phyloP scores from a whole-genome alignment of 1,140 invertebrate species.

The Metaphire vulgaris region DNA sequence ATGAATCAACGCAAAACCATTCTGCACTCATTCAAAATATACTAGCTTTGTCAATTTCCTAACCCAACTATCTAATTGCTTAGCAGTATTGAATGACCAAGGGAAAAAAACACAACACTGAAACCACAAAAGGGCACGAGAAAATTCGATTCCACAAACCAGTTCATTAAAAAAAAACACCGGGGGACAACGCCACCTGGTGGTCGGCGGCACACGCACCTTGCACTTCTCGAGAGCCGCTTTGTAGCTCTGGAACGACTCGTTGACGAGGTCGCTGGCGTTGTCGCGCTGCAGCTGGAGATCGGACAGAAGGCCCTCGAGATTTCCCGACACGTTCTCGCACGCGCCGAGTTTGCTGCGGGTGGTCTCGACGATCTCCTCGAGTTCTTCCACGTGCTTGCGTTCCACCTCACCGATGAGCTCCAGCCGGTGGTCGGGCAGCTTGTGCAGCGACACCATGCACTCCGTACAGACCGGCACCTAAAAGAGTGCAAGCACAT shows the following conservation, averaged over 20 bases:
- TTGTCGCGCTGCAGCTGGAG: conserved; percentile 75
- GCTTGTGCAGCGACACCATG: conserved; percentile 68
- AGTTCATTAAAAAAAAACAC: too few relatives aligned
- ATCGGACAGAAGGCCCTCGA: conserved; percentile 73
- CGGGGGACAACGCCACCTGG: too few relatives aligned
- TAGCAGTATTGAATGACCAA: background rate
- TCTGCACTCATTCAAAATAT: background rate
- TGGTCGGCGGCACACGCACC: too few relatives aligned
- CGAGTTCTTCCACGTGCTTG: conserved; percentile 67
- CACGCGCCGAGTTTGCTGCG: conserved; percentile 67
- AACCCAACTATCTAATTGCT: background rate
- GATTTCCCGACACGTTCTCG: conserved; percentile 63
- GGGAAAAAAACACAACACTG: background rate
- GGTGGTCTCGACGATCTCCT: conserved; percentile 62
- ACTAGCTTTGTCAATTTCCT: background rate
- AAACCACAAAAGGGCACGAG: background rate
- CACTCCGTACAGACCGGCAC: conserved; percentile 72
- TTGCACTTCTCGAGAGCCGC: conserved; percentile 69
- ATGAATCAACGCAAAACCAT: too few relatives aligned
- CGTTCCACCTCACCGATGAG: conserved; percentile 66
- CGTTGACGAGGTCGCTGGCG: conserved; percentile 74
- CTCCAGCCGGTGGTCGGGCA: conserved; percentile 71
- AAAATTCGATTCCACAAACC: background rate
- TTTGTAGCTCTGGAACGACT: conserved; percentile 72
- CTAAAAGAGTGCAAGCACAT: conserved; percentile 19